Conservation (phyloP, 2,113 vertebrate species). For the Atlantisia rogersi region DNA sequence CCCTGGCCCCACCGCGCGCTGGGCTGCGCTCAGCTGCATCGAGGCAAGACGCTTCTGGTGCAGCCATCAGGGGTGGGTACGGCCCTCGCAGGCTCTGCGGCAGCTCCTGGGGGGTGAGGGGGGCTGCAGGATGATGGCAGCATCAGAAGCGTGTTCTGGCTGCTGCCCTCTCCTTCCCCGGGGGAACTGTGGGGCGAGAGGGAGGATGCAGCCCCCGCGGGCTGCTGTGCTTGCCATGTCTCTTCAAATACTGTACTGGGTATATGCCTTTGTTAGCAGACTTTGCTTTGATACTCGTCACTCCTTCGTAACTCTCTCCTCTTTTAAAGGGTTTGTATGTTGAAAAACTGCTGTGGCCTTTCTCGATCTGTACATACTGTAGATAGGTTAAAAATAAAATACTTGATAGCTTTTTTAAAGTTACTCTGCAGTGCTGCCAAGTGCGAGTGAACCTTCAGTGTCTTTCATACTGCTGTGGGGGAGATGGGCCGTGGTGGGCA, state of each 20-base stretch:
- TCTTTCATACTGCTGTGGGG: background rate
- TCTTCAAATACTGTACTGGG: slow-evolving; percentile 61
- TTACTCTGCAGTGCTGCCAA: background rate
- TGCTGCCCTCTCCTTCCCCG: too few relatives aligned
- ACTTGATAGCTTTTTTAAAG: slow-evolving; percentile 80
- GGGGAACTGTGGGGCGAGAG: background rate
- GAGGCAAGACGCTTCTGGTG: background rate
- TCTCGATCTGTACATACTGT: slow-evolving; percentile 85
- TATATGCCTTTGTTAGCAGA: slow-evolving; percentile 68
- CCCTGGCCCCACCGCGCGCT: background rate
- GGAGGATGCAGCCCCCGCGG: background rate
- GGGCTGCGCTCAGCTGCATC: accelerated
- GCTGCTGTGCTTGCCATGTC: background rate
- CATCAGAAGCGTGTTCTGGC: accelerated
- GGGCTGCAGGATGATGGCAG: background rate
- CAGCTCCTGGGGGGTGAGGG: background rate
- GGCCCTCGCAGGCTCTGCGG: accelerated
- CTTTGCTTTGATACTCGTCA: slow-evolving; percentile 79
- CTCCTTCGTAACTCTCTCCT: slow-evolving; percentile 73
- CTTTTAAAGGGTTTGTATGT: slow-evolving; percentile 83
- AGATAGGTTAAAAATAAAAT: slow-evolving; percentile 81
- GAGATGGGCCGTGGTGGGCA: accelerated
- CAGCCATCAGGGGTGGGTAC: accelerated
- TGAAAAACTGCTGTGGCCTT: slow-evolving; percentile 88
- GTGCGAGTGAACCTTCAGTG: background rate